phyloP scores from a whole-genome alignment of 2,888 invertebrate genomes.

The Drosophila pseudotalamancana region DNA sequence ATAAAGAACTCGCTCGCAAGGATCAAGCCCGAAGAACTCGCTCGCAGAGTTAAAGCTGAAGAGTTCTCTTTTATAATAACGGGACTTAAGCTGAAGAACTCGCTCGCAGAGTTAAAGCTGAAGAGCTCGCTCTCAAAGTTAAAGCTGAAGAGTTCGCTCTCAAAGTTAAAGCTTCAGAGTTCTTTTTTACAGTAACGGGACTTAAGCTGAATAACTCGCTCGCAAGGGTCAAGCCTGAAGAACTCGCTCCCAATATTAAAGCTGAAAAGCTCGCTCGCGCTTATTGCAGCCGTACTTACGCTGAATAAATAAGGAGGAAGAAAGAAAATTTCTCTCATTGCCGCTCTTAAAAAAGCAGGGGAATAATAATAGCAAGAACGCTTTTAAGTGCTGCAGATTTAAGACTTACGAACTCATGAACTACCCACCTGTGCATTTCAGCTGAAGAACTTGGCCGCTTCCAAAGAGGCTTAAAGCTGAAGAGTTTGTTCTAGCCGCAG shows the following conservation, averaged over 20 bases:
- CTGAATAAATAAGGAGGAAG: too few relatives aligned
- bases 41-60: background rate
- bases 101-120: background rate
- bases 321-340: too few relatives aligned
- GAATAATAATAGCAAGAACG: too few relatives aligned
- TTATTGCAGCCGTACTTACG: background rate
- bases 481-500: background rate
- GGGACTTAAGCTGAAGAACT: background rate
- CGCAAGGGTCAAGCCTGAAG: too few relatives aligned
- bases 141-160: background rate
- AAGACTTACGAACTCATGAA: background rate
- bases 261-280: background rate
- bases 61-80: rapidly evolving
- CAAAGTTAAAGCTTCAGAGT: background rate
- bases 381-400: background rate
- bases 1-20: background rate
- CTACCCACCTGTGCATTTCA: too few relatives aligned
- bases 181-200: background rate
- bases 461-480: background rate
- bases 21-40: background rate
- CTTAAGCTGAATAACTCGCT: background rate
- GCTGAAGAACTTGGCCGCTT: background rate
- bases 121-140: background rate
- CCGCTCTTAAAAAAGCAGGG: too few relatives aligned
- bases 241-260: background rate